Percentiles rank a stretch among this genome's conserved stretches.
phyloP scores from a whole-genome alignment of 2,888 invertebrate genomes.

The Drosophila histrio region DNA sequence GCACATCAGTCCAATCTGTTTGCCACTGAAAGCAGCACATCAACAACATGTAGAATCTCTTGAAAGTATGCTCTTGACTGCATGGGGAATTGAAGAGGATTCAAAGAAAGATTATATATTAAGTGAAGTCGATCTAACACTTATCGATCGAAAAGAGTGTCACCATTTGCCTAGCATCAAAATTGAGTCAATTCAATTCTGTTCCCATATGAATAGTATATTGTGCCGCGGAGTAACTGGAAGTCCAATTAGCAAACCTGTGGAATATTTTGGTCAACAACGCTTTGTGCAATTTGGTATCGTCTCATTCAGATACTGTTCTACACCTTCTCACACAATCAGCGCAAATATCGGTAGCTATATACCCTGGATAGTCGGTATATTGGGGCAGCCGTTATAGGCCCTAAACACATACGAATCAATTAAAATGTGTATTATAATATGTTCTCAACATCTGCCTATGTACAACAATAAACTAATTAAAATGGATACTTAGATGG shows the following conservation, averaged over 20 bases:
- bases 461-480: too few species aligned
- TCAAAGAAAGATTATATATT: neutral
- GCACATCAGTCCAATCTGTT: slow-evolving; percentile 25
- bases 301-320: neutral
- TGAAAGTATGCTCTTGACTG: slow-evolving; percentile 1
- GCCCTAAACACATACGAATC: neutral
- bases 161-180: neutral
- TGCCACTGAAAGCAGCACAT: slow-evolving; percentile 20
- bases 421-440: too few species aligned
- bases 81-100: neutral
- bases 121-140: neutral
- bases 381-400: neutral
- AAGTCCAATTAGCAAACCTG: slow-evolving; percentile 1
- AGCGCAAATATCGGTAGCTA: slow-evolving; percentile 6
- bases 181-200: neutral
- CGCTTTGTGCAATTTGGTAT: slow-evolving; percentile 29
- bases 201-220: neutral
- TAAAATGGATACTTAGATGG: too few species aligned
- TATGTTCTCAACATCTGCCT: too few species aligned
- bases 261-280: slow-evolving; percentile 3
- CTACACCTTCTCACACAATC: fast-evolving
- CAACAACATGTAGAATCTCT: neutral
- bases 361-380: slow-evolving; percentile 22
- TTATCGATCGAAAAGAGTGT: neutral
- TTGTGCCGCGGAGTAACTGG: slow-evolving; percentile 7